Conservation (phyloP, 2,113 vertebrate genomes). For the Arizona elegans region DNA sequence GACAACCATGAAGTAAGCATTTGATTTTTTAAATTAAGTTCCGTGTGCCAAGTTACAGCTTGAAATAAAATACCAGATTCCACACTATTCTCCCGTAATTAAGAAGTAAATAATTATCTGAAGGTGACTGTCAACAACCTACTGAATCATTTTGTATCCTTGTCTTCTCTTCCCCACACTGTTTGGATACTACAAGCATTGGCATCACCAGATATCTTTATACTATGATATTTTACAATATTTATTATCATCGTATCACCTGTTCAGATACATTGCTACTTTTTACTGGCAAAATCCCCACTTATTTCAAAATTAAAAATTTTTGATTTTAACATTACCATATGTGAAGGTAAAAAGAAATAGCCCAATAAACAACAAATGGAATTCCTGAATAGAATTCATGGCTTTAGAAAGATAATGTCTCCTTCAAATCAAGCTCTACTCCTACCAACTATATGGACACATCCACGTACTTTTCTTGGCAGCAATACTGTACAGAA, state of each 20-base stretch:
- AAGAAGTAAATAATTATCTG: background rate
- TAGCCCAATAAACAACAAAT: background rate
- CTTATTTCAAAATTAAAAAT: background rate
- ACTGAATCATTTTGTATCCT: background rate
- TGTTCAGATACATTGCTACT: background rate
- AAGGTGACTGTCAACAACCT: background rate
- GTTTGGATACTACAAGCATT: background rate
- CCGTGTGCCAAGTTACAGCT: background rate
- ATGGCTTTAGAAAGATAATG: background rate
- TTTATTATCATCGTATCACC: background rate
- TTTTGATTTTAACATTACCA: too few relatives aligned
- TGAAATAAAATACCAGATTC: background rate
- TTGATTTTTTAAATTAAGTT: background rate
- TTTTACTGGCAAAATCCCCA: background rate
- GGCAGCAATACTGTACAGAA: background rate
- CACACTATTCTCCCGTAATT: background rate
- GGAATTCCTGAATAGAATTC: background rate
- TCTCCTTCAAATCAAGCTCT: background rate
- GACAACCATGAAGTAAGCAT: background rate
- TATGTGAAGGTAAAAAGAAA: background rate
- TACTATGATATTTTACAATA: background rate
- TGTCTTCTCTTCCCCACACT: background rate
- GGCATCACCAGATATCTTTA: background rate
- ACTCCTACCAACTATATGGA: background rate
- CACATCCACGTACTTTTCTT: background rate